phyloP scores from a whole-genome alignment of 2,113 vertebrate genomes.

The Catharus minimus region DNA sequence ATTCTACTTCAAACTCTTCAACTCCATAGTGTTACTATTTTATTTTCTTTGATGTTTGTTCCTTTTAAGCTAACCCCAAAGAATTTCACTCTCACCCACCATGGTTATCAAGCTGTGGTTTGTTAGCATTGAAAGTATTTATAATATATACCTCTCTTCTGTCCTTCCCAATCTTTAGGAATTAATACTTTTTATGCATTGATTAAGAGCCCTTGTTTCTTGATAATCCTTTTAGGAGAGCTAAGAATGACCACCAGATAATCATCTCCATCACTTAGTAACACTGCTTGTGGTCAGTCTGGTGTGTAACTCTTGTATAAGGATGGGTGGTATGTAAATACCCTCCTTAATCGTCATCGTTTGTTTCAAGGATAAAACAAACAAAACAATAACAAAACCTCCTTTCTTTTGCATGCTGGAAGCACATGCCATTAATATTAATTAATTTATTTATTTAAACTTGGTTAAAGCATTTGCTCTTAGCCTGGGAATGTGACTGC shows the following conservation, averaged over 20 bases:
- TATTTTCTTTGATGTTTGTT: slow-evolving; percentile 1
- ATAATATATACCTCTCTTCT: neutral
- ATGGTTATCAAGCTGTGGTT: neutral
- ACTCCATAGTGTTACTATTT: neutral
- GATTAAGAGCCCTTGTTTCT: neutral
- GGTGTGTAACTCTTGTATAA: neutral
- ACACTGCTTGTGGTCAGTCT: neutral
- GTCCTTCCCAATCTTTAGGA: neutral
- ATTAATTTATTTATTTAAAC: slow-evolving; percentile 69
- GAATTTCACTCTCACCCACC: neutral
- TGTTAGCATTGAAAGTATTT: neutral
- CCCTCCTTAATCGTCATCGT: slow-evolving; percentile 1
- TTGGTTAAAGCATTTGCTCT: slow-evolving; percentile 69
- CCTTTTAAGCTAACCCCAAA: slow-evolving; percentile 10
- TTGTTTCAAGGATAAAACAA: slow-evolving; percentile 47
- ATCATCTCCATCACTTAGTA: neutral
- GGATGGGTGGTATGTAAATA: neutral
- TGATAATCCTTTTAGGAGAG: neutral
- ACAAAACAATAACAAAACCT: slow-evolving; percentile 47
- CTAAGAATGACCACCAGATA: neutral
- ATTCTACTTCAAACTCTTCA: neutral
- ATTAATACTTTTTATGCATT: neutral
- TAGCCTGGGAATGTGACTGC: slow-evolving; percentile 54
- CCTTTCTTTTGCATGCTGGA: slow-evolving; percentile 52
- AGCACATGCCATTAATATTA: slow-evolving; percentile 71